phyloP scores from a whole-genome alignment of 2,797 vertebrate species.

The Salarias fasciatus region DNA sequence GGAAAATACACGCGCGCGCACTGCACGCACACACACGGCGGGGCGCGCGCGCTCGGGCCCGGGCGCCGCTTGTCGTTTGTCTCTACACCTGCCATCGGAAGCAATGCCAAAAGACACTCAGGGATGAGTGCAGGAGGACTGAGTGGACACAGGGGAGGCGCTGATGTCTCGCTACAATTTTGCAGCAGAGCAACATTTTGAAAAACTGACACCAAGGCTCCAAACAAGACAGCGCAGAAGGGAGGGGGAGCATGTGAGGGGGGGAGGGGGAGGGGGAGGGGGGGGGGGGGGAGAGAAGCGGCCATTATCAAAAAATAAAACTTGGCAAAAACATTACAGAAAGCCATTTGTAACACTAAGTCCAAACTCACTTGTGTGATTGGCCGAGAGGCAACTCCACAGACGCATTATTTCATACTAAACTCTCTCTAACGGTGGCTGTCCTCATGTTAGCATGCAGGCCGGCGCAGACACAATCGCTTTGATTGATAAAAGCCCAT shows the following conservation, averaged over 20 bases:
- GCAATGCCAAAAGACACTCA: constrained; percentile 66
- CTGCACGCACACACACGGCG: constrained; percentile 17
- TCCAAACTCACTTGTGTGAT: constrained; percentile 25
- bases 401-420: constrained; percentile 27
- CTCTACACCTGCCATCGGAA: constrained; percentile 63
- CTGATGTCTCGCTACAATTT: constrained; percentile 60
- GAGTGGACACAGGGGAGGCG: constrained; percentile 64
- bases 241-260: no score
- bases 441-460: constrained; percentile 16
- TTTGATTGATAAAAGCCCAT: constrained; percentile 29
- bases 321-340: constrained; percentile 50
- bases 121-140: constrained; percentile 64
- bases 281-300: no score
- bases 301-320: constrained; percentile 49
- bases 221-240: constrained; percentile 38
- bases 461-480: constrained; percentile 1
- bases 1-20: constrained; percentile 20
- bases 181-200: constrained; percentile 66
- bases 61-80: constrained; percentile 54
- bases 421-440: constrained; percentile 16
- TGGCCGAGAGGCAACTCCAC: constrained; percentile 28
- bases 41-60: constrained; percentile 16
- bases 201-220: constrained; percentile 30
- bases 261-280: no score
- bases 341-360: constrained; percentile 43